Evolutionary conservation across 2,797 vertebrate genomes (phyloP).

Genomic region (Emydoidea blandingii): DNA sequence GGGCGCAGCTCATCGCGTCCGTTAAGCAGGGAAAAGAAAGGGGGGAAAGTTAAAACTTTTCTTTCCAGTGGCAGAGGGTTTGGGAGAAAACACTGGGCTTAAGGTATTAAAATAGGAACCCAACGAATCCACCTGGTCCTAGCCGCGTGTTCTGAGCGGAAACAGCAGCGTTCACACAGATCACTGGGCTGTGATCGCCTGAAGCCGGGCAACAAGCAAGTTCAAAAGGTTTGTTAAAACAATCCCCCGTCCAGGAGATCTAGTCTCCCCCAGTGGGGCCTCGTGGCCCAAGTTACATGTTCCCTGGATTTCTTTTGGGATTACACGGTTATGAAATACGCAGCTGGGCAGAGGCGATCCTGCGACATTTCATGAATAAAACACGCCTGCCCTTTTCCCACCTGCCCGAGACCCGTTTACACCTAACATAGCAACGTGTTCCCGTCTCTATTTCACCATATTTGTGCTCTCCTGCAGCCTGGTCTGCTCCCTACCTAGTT

Average conservation of each 20-base stretch:
- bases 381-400: background rate
- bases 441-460: background rate
- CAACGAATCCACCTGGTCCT: no score
- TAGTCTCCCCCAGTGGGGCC: background rate
- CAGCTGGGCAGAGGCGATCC: background rate
- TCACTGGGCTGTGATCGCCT: background rate
- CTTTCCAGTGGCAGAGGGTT: background rate
- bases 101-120: background rate
- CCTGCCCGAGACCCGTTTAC: background rate
- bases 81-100: background rate
- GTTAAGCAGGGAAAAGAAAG: background rate
- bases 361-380: background rate
- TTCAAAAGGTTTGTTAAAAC: background rate
- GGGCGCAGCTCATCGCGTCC: background rate
- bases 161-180: no score
- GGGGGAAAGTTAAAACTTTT: background rate
- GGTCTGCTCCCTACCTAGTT: background rate
- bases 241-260: no score
- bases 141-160: no score
- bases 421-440: background rate
- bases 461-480: background rate
- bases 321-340: background rate
- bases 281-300: background rate
- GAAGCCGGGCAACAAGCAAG: background rate
- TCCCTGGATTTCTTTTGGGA: background rate